phyloP scores from a whole-genome alignment of 1,140 invertebrate genomes.

The Macrocentrus cingulum region DNA sequence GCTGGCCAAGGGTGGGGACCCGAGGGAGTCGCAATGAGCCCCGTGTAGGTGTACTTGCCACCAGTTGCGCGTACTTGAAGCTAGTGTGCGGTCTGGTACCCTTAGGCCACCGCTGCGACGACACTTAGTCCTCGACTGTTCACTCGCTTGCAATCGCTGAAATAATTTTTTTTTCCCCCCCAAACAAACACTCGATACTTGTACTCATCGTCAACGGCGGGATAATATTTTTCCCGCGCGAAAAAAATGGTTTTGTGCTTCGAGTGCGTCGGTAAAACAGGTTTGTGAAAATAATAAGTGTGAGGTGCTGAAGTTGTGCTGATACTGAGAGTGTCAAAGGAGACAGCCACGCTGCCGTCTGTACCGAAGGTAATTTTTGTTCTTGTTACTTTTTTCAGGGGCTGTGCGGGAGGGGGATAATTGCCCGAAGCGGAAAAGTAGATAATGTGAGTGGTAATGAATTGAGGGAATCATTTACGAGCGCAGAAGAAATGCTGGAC shows the following conservation, averaged over 20 bases:
- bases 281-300: too few species aligned
- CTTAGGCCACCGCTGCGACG: conserved; percentile 24
- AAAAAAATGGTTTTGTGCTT: too few species aligned
- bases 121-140: conserved; percentile 49
- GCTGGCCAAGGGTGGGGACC: neutral
- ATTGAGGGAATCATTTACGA: neutral
- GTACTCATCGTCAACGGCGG: too few species aligned
- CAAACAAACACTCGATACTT: too few species aligned
- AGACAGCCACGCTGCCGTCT: conserved; percentile 47
- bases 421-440: too few species aligned
- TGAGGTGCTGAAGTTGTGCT: conserved; percentile 22
- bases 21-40: neutral
- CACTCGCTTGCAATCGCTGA: too few species aligned
- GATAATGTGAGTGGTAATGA: too few species aligned
- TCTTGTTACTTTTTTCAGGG: too few species aligned
- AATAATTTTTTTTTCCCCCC: too few species aligned
- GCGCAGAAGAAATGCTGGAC: conserved; percentile 9
- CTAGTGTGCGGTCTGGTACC: neutral
- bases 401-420: too few species aligned
- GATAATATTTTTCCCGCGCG: too few species aligned
- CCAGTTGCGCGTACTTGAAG: conserved; percentile 17
- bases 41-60: conserved; percentile 14
- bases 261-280: too few species aligned
- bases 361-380: conserved; percentile 45
- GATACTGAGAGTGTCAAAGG: conserved; percentile 40